Evolutionary conservation across 2,113 vertebrate genomes (phyloP).

Genomic region (Hippocampus comes): DNA sequence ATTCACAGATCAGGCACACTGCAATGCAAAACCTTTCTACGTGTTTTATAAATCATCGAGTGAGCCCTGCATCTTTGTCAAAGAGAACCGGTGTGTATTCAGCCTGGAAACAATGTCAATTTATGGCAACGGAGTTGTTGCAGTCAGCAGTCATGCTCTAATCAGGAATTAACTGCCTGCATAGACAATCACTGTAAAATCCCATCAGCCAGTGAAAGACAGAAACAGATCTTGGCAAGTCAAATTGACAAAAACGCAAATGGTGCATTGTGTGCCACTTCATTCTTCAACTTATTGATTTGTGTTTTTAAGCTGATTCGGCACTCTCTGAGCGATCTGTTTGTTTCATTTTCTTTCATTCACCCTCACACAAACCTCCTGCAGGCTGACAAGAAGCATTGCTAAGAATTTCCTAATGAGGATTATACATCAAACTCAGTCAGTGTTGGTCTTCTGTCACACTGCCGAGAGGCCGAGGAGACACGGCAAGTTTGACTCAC

Average conservation of each 20-base stretch:
- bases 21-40: neutral
- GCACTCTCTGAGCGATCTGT: neutral
- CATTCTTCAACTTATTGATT: neutral
- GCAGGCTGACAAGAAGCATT: neutral
- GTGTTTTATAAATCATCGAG: neutral
- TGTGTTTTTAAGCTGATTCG: constrained; percentile 1
- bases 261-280: neutral
- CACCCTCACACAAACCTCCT: neutral
- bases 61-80: neutral
- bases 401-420: neutral
- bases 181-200: neutral
- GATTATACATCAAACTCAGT: neutral
- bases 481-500: neutral
- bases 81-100: neutral
- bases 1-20: neutral
- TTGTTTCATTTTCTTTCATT: neutral
- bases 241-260: neutral
- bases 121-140: neutral
- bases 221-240: neutral
- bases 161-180: neutral
- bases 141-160: neutral
- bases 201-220: neutral
- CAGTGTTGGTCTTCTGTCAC: neutral
- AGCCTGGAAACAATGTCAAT: neutral
- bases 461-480: neutral